These are phyloP conservation scores for Amia ocellicauda DNA, from an alignment of 2,113 vertebrate genomes.

Conservation along the genomic window DNA sequence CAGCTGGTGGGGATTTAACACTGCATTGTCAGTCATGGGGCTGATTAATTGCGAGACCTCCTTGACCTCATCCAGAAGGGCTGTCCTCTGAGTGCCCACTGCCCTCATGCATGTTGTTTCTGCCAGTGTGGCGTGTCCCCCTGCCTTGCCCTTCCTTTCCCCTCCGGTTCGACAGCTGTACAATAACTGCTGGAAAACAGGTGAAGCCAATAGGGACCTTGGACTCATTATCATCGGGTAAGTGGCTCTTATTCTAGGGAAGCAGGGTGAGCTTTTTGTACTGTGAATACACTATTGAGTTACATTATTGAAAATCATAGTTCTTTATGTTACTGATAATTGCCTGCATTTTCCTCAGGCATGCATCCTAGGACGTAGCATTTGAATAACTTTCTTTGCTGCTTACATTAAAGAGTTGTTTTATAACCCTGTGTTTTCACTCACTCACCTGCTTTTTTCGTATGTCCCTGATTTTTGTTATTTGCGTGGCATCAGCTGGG, in stretches of 20 bases:
- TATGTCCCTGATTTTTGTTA: too few relatives aligned
- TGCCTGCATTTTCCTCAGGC: too few relatives aligned
- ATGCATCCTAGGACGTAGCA: too few relatives aligned
- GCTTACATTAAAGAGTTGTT: too few relatives aligned
- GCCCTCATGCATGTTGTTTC: neutral
- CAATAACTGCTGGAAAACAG: neutral
- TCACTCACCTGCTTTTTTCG: too few relatives aligned
- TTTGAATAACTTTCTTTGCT: too few relatives aligned
- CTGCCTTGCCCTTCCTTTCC: neutral
- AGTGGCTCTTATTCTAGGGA: neutral
- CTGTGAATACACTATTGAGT: too few relatives aligned
- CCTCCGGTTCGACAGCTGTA: neutral
- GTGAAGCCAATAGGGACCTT: neutral
- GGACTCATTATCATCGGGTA: constrained; percentile 1
- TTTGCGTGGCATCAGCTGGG: too few relatives aligned
- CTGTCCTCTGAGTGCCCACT: neutral
- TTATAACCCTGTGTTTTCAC: too few relatives aligned
- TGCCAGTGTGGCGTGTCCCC: neutral
- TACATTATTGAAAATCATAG: neutral
- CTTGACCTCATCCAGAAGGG: neutral
- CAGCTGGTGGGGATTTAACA: neutral
- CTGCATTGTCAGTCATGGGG: neutral
- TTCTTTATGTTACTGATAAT: neutral
- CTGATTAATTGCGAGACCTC: neutral
- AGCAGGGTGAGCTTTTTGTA: neutral